A percentile compares a stretch with the other conserved stretches of the same genome.
Evolutionary conservation across 2,113 vertebrate genomes (phyloP).

Genomic region (Psettodes erumei): DNA sequence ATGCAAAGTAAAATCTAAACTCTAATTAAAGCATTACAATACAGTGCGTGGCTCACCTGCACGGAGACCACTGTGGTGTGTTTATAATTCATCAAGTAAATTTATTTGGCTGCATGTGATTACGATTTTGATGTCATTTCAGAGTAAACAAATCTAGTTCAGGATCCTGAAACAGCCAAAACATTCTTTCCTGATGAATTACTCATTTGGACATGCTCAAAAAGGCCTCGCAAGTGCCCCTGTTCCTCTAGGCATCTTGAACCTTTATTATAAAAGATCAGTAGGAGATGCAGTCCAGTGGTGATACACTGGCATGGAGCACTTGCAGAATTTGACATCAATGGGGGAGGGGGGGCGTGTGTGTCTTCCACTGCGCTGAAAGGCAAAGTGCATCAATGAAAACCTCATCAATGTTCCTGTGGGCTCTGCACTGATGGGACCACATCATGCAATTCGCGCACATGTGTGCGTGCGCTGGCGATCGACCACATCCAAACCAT

Average conservation of each 20-base stretch:
- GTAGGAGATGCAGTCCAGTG: neutral
- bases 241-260: neutral
- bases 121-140: constrained; percentile 4
- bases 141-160: constrained; percentile 13
- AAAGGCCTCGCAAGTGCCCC: neutral
- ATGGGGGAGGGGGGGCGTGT: no score
- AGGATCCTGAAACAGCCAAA: constrained; percentile 10
- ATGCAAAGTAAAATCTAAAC: constrained; percentile 9
- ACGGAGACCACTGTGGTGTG: neutral
- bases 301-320: constrained; percentile 16
- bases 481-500: constrained; percentile 58
- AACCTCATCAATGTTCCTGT: constrained; percentile 57
- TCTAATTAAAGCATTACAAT: constrained; percentile 15
- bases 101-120: constrained; percentile 36
- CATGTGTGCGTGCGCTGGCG: constrained; percentile 18
- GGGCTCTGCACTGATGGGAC: constrained; percentile 35
- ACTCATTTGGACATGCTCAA: neutral
- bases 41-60: constrained; percentile 15
- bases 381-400: constrained; percentile 60
- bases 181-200: constrained; percentile 17
- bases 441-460: constrained; percentile 27
- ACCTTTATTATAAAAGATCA: constrained; percentile 8
- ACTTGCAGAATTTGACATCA: constrained; percentile 56
- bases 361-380: constrained; percentile 52
- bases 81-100: constrained; percentile 34